Percentiles rank a stretch among this genome's conserved stretches.
These are phyloP conservation scores for Xestia xanthographa DNA, from an alignment of 2,888 invertebrate species.

Conservation along the genomic window DNA sequence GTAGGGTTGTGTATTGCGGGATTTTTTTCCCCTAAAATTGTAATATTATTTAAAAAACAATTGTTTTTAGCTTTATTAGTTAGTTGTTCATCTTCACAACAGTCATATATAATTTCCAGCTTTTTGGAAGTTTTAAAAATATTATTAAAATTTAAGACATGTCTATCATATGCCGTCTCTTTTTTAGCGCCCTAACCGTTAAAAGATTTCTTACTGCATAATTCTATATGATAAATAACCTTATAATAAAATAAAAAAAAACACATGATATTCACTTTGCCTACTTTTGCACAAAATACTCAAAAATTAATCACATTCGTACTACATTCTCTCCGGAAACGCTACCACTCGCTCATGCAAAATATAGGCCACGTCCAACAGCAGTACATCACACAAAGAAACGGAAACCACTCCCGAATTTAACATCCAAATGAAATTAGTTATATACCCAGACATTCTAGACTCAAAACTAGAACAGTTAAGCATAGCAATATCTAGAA, in stretches of 20 bases:
- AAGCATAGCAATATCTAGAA: slow-evolving; percentile 14
- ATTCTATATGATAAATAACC: too few relatives aligned
- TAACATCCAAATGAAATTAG: slow-evolving; percentile 53
- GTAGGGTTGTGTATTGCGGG: not conserved
- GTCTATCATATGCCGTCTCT: too few relatives aligned
- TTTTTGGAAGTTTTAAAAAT: too few relatives aligned
- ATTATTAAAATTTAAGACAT: too few relatives aligned
- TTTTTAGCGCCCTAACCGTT: too few relatives aligned
- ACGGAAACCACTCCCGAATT: slow-evolving; percentile 35
- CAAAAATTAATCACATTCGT: slow-evolving; percentile 27
- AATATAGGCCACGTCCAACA: slow-evolving; percentile 44
- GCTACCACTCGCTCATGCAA: slow-evolving; percentile 15
- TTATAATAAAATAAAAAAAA: too few relatives aligned
- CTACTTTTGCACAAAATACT: slow-evolving; percentile 1
- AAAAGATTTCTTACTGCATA: too few relatives aligned
- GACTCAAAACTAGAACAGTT: slow-evolving; percentile 43
- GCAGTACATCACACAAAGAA: slow-evolving; percentile 45
- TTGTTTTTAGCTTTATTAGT: too few relatives aligned
- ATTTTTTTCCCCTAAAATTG: not conserved
- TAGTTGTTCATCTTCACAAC: not conserved
- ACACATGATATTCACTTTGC: not conserved
- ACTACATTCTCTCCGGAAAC: slow-evolving; percentile 13
- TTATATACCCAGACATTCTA: slow-evolving; percentile 36
- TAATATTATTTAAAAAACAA: too few relatives aligned
- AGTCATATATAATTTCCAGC: too few relatives aligned